These are phyloP conservation scores for Druon quercuslanigerum DNA, from an alignment of 1,140 invertebrate genomes.

Conservation along the genomic window DNA sequence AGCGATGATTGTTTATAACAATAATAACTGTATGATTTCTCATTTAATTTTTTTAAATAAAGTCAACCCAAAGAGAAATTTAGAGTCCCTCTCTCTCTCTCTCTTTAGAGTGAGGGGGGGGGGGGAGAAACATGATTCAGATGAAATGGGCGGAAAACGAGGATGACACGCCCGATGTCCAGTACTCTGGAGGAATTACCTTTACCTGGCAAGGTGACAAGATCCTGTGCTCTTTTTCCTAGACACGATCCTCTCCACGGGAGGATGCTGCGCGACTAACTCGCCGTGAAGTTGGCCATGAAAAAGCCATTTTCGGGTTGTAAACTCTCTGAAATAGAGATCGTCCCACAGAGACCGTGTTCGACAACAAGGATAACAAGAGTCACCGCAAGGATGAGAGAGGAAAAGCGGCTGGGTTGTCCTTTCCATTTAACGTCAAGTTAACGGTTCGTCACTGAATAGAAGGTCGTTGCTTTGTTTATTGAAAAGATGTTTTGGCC, in stretches of 20 bases:
- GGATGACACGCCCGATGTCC: constrained; percentile 45
- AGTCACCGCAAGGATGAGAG: constrained; percentile 33
- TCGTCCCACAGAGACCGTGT: constrained; percentile 40
- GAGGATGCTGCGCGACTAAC: constrained; percentile 50
- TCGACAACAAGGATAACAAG: constrained; percentile 47
- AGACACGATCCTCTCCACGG: constrained; percentile 27
- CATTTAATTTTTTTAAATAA: too few species aligned
- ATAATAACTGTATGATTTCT: too few species aligned
- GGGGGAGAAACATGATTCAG: constrained; percentile 3
- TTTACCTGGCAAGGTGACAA: constrained; percentile 46
- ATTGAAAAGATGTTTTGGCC: constrained; percentile 69
- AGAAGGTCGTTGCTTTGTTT: constrained; percentile 58
- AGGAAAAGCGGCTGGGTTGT: constrained; percentile 38
- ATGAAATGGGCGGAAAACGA: constrained; percentile 50
- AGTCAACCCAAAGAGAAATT: too few species aligned
- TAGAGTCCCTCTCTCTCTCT: not conserved
- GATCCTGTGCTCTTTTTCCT: constrained; percentile 44
- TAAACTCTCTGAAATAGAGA: constrained; percentile 64
- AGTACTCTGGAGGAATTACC: constrained; percentile 15
- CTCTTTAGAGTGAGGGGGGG: too few species aligned
- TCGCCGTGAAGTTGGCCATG: constrained; percentile 68
- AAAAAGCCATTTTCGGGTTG: constrained; percentile 65
- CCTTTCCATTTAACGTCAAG: constrained; percentile 66
- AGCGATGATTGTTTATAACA: too few species aligned
- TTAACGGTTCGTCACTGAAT: constrained; percentile 72